phyloP scores from a whole-genome alignment of 1,140 invertebrate species.

The Tetragonula clypearis region DNA sequence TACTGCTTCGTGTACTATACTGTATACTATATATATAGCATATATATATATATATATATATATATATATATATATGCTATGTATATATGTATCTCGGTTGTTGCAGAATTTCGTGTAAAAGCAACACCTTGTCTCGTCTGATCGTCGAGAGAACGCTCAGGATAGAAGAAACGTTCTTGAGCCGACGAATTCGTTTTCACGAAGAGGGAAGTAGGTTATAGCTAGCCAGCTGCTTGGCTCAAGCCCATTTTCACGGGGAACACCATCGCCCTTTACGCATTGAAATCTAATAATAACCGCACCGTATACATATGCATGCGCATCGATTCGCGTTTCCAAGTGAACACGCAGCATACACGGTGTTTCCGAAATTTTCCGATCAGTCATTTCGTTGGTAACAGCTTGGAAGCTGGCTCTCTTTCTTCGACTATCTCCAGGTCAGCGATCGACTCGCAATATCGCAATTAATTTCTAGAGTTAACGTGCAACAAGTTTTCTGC shows the following conservation, averaged over 20 bases:
- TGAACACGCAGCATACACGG: neutral
- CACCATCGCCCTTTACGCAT: conserved; percentile 27
- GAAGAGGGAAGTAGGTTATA: neutral
- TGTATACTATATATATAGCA: too few species aligned
- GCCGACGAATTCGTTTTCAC: neutral
- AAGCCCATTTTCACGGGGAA: conserved; percentile 28
- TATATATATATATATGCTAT: too few species aligned
- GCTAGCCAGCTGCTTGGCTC: too few species aligned
- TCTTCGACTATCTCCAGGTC: too few species aligned
- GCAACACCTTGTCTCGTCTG: neutral
- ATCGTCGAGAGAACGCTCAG: neutral
- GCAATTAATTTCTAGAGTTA: too few species aligned
- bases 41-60: too few species aligned
- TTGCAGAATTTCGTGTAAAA: neutral
- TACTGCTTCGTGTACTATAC: too few species aligned
- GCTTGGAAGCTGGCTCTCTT: neutral
- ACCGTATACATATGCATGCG: conserved; percentile 39
- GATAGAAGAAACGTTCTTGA: neutral
- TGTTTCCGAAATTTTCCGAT: neutral
- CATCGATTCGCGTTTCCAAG: conserved; percentile 5
- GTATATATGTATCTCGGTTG: neutral
- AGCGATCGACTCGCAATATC: too few species aligned
- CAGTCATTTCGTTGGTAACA: too few species aligned
- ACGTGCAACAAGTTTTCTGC: neutral
- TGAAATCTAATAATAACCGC: conserved; percentile 48